Evolutionary conservation across 2,113 vertebrate genomes (phyloP).

Genomic region (Ameiurus melas): DNA sequence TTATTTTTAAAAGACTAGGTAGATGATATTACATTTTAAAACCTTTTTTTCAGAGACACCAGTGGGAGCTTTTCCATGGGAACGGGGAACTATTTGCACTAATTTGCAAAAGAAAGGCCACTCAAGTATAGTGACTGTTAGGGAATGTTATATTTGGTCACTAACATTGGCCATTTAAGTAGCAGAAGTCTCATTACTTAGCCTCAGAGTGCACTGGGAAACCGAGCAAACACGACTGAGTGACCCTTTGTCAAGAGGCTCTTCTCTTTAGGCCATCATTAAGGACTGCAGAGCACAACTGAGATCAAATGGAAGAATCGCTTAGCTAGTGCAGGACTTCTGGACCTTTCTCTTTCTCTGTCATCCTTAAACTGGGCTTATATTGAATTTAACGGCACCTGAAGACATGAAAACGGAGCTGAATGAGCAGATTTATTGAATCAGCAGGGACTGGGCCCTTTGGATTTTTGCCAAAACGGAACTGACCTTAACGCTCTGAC

Average conservation of each 20-base stretch:
- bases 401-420: slow-evolving; percentile 65
- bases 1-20: neutral
- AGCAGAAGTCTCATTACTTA: slow-evolving; percentile 95
- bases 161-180: slow-evolving; percentile 86
- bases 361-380: slow-evolving; percentile 51
- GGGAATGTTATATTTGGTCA: slow-evolving; percentile 86
- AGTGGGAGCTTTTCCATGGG: slow-evolving; percentile 70
- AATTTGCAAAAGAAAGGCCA: slow-evolving; percentile 79
- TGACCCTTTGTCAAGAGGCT: slow-evolving; percentile 82
- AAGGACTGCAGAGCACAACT: slow-evolving; percentile 77
- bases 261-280: slow-evolving; percentile 86
- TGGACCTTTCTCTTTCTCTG: slow-evolving; percentile 49
- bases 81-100: slow-evolving; percentile 79
- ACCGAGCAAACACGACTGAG: slow-evolving; percentile 86
- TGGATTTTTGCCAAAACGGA: slow-evolving; percentile 83
- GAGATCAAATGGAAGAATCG: slow-evolving; percentile 69
- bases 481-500: slow-evolving; percentile 71
- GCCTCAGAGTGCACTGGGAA: slow-evolving; percentile 78
- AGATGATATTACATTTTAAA: neutral
- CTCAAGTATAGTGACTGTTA: slow-evolving; percentile 85
- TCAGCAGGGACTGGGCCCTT: slow-evolving; percentile 78
- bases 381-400: slow-evolving; percentile 51
- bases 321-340: slow-evolving; percentile 51
- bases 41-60: neutral
- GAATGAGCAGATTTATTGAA: slow-evolving; percentile 75